Conservation (phyloP, 2,797 vertebrate species). For the Ficedula albicollis region DNA sequence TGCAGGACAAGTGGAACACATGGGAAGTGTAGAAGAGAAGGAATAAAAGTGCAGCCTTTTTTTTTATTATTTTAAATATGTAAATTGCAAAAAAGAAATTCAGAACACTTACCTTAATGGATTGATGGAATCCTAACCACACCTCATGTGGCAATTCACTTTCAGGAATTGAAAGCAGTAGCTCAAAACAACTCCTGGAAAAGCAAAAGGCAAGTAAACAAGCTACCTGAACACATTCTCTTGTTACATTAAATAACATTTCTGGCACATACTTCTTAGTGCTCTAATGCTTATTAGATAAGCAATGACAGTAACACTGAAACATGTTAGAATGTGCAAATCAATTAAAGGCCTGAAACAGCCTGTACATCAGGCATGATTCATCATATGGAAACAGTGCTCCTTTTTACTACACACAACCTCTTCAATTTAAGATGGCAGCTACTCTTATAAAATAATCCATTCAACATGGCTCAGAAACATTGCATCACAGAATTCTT, state of each 20-base stretch:
- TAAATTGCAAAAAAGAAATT: not conserved
- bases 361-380: not conserved
- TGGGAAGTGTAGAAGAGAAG: not conserved
- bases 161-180: slow-evolving; percentile 94
- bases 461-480: not conserved
- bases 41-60: not conserved
- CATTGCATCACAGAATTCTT: not conserved
- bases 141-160: slow-evolving; percentile 90
- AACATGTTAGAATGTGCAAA: not conserved
- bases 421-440: not conserved
- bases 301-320: not conserved
- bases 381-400: not conserved
- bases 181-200: slow-evolving; percentile 97
- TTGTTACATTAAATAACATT: not conserved
- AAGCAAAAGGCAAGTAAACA: slow-evolving; percentile 52
- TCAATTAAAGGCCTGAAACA: not conserved
- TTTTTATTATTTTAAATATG: not conserved
- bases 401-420: not conserved
- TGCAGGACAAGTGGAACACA: not conserved
- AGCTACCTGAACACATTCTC: not conserved
- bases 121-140: slow-evolving; percentile 92
- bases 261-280: not conserved
- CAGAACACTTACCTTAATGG: slow-evolving; percentile 86
- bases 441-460: not conserved
- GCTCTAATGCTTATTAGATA: not conserved